These are phyloP conservation scores for Argentina silus DNA, from an alignment of 2,797 vertebrate species.

Conservation along the genomic window DNA sequence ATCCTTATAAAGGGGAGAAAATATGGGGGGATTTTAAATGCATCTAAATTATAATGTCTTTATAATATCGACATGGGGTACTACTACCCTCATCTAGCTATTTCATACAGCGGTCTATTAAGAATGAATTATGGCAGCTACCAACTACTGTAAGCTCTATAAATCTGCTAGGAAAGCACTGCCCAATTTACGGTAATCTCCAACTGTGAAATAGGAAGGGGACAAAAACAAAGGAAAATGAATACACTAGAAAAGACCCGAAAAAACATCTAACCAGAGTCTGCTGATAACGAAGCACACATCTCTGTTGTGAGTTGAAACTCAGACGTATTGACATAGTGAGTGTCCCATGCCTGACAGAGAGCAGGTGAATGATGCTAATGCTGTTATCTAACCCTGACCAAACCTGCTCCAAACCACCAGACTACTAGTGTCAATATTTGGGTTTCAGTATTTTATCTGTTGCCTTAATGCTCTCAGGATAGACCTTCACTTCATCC, in stretches of 20 bases:
- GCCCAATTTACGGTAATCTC: slow-evolving; percentile 65
- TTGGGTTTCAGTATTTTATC: too few species aligned
- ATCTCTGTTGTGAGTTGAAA: too few species aligned
- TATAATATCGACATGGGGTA: not conserved
- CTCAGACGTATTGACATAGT: too few species aligned
- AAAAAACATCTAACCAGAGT: too few species aligned
- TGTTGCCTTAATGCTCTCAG: too few species aligned
- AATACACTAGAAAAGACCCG: not conserved
- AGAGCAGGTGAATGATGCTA: too few species aligned
- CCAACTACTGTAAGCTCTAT: not conserved
- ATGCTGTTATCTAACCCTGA: too few species aligned
- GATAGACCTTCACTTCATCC: too few species aligned
- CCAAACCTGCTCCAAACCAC: too few species aligned
- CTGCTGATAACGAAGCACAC: too few species aligned
- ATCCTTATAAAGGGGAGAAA: not conserved
- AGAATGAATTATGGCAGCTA: slow-evolving; percentile 5
- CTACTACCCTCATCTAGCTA: slow-evolving; percentile 28
- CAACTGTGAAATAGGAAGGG: slow-evolving; percentile 41
- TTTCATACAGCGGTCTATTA: slow-evolving; percentile 15
- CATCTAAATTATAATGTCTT: not conserved
- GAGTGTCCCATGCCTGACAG: too few species aligned
- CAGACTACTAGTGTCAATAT: too few species aligned
- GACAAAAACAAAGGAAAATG: slow-evolving; percentile 35
- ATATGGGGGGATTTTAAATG: not conserved
- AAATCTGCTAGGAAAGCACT: not conserved